phyloP scores from a whole-genome alignment of 2,888 invertebrate species.

The Heliothis peltigera region DNA sequence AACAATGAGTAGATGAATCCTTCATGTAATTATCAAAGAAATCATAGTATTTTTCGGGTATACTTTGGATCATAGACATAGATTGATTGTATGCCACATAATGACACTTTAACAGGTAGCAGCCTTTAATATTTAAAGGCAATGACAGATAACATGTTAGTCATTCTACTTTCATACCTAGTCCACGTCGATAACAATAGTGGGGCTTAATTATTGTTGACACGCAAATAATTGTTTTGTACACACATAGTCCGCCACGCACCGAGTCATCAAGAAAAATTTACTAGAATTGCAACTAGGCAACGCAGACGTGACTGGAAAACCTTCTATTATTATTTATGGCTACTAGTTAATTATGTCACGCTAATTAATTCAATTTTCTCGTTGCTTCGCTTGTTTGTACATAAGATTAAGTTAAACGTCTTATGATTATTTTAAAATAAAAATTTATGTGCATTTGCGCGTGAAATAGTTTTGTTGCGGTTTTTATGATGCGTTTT shows the following conservation, averaged over 20 bases:
- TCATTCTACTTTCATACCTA: conserved; percentile 28
- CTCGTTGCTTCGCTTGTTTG: conserved; percentile 26
- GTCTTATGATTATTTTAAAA: not conserved
- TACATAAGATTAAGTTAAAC: conserved; percentile 26
- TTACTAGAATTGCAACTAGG: conserved; percentile 16
- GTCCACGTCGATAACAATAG: conserved; percentile 25
- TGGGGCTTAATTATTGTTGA: conserved; percentile 28
- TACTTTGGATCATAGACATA: not conserved
- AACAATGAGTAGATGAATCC: not conserved
- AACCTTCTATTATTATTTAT: conserved; percentile 51
- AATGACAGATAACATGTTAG: conserved; percentile 8
- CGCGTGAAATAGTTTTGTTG: conserved; percentile 7
- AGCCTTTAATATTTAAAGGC: conserved; percentile 10
- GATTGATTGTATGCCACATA: not conserved
- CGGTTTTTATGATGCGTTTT: not conserved
- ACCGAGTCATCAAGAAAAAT: conserved; percentile 19
- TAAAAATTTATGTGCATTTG: not conserved
- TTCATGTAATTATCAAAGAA: not conserved
- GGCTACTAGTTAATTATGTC: conserved; percentile 43
- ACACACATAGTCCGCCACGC: conserved; percentile 24
- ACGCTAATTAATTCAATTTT: conserved; percentile 53
- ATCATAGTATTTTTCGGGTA: not conserved
- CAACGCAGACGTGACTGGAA: conserved; percentile 26
- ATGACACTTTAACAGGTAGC: not conserved
- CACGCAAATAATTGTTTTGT: conserved; percentile 39